Evolutionary conservation across 2,888 invertebrate genomes (phyloP).

Genomic region (Luffia ferchaultella): DNA sequence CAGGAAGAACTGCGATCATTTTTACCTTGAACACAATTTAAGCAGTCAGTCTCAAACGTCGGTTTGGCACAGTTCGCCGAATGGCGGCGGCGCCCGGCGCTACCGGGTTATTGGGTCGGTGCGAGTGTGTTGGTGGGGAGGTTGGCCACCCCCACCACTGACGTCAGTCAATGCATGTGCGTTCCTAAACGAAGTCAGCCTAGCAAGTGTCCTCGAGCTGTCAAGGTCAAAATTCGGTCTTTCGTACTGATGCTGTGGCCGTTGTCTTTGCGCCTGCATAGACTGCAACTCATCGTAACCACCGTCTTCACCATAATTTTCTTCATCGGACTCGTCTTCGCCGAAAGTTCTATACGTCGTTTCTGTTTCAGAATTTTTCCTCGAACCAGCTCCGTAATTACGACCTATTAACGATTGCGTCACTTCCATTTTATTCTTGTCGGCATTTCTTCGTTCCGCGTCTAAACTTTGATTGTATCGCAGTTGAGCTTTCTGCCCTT

Average conservation of each 20-base stretch:
- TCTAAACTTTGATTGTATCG: conserved; percentile 52
- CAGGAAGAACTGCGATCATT: conserved; percentile 46
- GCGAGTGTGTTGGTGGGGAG: conserved; percentile 47
- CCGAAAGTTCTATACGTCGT: conserved; percentile 54
- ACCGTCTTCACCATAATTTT: conserved; percentile 46
- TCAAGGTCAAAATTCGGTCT: conserved; percentile 57
- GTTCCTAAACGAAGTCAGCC: conserved; percentile 46
- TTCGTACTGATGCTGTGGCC: conserved; percentile 54
- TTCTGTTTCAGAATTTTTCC: conserved; percentile 53
- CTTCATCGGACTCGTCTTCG: conserved; percentile 53
- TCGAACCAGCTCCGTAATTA: conserved; percentile 48
- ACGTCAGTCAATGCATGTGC: conserved; percentile 33
- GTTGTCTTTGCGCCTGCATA: conserved; percentile 44
- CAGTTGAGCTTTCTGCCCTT: conserved; percentile 53
- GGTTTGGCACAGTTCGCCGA: conserved; percentile 65
- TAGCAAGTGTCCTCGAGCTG: conserved; percentile 38
- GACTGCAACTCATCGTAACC: conserved; percentile 53
- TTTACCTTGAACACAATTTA: background rate
- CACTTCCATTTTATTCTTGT: conserved; percentile 41
- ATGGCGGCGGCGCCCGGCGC: conserved; percentile 61
- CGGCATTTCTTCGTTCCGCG: conserved; percentile 35
- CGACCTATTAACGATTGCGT: conserved; percentile 53
- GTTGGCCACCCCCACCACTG: conserved; percentile 34
- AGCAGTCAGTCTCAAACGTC: conserved; percentile 45
- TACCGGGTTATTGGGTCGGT: conserved; percentile 58